These are phyloP conservation scores for Calypte anna DNA, from an alignment of 2,113 vertebrate genomes.

Conservation along the genomic window DNA sequence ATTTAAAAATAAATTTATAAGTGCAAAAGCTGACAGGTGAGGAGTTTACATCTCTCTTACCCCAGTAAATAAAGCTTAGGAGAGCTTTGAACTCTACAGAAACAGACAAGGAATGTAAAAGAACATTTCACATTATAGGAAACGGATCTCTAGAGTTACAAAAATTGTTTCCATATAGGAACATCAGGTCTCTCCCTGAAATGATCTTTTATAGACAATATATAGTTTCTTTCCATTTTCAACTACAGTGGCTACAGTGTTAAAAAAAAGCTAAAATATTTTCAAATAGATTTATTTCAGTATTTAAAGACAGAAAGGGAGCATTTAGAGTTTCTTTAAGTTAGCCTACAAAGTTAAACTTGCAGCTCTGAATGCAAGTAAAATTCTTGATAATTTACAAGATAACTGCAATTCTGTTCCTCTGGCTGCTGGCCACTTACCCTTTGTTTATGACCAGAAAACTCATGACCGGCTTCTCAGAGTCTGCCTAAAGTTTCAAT, in stretches of 20 bases:
- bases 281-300: neutral
- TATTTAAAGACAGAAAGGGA: neutral
- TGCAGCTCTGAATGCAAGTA: neutral
- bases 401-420: neutral
- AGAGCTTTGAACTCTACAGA: slow-evolving; percentile 6
- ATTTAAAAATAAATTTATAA: neutral
- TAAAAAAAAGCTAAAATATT: neutral
- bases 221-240: neutral
- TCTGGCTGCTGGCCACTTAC: neutral
- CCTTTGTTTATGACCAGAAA: neutral
- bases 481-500: neutral
- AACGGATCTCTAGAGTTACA: neutral
- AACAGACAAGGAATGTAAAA: neutral
- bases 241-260: neutral
- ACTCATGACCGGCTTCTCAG: neutral
- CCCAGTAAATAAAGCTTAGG: neutral
- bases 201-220: neutral
- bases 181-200: neutral
- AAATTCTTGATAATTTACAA: neutral
- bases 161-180: neutral
- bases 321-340: neutral
- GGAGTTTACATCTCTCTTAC: neutral
- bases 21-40: neutral
- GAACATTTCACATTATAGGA: neutral
- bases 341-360: neutral